Percentiles rank a stretch among this genome's conserved stretches.
These are phyloP conservation scores for Turritopsis dohrnii DNA, from an alignment of 30 jellyfish, hydroid and myxozoan genomes.

Conservation along the genomic window DNA sequence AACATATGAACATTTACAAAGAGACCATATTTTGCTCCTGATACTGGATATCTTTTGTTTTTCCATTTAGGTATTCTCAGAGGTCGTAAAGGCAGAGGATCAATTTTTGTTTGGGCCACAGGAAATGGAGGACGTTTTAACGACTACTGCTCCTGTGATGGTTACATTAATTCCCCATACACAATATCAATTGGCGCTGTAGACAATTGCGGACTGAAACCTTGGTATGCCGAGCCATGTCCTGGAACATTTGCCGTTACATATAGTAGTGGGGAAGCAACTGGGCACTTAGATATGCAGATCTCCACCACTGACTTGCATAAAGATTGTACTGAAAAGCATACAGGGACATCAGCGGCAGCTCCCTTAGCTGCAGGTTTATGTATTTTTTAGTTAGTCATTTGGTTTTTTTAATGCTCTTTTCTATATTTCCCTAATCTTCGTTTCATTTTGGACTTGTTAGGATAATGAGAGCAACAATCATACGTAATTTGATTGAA, in stretches of 20 bases:
- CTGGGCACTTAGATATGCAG: slow-evolving; percentile 65
- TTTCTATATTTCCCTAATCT: no score
- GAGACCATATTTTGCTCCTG: not conserved
- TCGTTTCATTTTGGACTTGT: no score
- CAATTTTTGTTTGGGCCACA: slow-evolving; percentile 98
- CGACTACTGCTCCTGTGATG: slow-evolving; percentile 97
- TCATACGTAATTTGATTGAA: no score
- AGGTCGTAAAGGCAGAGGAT: slow-evolving; percentile 89
- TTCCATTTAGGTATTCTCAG: slow-evolving; percentile 44
- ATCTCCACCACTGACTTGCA: slow-evolving; percentile 92
- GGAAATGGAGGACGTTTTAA: slow-evolving; percentile 92
- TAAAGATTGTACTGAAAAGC: slow-evolving; percentile 64
- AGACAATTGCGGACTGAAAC: slow-evolving; percentile 93
- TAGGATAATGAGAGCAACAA: no score
- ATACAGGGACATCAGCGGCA: slow-evolving; percentile 99
- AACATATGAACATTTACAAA: not conserved
- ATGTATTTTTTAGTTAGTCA: not conserved
- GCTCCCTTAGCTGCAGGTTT: slow-evolving; percentile 99
- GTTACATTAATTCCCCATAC: slow-evolving; percentile 83
- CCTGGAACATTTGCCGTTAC: slow-evolving; percentile 99
- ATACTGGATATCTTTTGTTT: not conserved
- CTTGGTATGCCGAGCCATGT: slow-evolving; percentile 98
- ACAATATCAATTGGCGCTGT: slow-evolving; percentile 98
- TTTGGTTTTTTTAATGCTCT: no score
- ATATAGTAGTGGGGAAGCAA: slow-evolving; percentile 89